Percentiles rank a stretch among this genome's conserved stretches.
phyloP scores from a whole-genome alignment of 1,140 invertebrate genomes.

The Drosophila funebris region DNA sequence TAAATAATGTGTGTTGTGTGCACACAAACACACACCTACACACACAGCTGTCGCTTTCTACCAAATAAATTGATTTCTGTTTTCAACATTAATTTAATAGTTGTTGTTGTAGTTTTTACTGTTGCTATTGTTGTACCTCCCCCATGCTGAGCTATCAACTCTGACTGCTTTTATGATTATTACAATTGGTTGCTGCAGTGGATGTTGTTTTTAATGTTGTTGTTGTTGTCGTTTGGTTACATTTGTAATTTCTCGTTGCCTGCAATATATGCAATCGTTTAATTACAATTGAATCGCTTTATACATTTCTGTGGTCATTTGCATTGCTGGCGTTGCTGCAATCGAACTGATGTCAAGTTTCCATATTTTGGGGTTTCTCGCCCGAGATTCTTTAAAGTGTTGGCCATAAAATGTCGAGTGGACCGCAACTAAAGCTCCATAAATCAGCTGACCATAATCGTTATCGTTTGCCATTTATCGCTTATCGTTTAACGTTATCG shows the following conservation, averaged over 20 bases:
- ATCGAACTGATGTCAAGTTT: constrained; percentile 15
- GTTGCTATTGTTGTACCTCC: neutral
- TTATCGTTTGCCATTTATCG: constrained; percentile 17
- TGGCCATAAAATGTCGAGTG: constrained; percentile 13
- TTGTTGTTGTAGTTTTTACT: constrained; percentile 14
- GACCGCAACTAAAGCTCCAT: constrained; percentile 33
- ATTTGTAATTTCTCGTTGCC: constrained; percentile 41
- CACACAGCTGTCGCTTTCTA: too few relatives aligned
- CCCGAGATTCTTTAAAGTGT: constrained; percentile 39
- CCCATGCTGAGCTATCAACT: constrained; percentile 1
- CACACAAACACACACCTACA: neutral
- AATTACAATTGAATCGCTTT: constrained; percentile 46
- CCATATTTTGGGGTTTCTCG: constrained; percentile 4
- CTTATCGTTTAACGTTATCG: constrained; percentile 13
- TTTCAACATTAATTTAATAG: constrained; percentile 52
- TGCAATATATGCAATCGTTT: constrained; percentile 47
- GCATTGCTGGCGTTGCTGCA: constrained; percentile 15
- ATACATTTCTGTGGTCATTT: constrained; percentile 48
- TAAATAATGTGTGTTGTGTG: constrained; percentile 16
- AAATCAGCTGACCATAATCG: constrained; percentile 35
- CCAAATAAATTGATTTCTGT: constrained; percentile 52
- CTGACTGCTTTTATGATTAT: constrained; percentile 44
- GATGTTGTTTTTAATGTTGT: constrained; percentile 1
- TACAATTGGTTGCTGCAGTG: constrained; percentile 32
- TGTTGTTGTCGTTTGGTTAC: constrained; percentile 23